These are phyloP conservation scores for Gadopsis bispinosus DNA, from an alignment of 2,797 vertebrate species.

Conservation along the genomic window DNA sequence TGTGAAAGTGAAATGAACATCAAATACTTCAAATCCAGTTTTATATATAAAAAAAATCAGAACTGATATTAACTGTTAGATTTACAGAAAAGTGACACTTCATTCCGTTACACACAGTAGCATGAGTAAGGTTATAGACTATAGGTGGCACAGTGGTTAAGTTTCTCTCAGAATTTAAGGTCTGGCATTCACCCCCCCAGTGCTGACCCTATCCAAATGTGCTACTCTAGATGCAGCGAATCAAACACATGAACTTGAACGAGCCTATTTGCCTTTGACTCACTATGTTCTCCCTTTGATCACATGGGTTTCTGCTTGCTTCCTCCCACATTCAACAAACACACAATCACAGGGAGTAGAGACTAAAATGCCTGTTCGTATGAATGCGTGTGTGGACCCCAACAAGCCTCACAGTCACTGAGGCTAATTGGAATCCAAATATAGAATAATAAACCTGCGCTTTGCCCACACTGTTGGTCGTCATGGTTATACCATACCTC, in stretches of 20 bases:
- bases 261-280: conserved; percentile 49
- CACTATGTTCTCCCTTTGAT: conserved; percentile 49
- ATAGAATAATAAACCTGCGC: conserved; percentile 73
- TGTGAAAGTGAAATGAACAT: not conserved
- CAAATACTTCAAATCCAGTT: not conserved
- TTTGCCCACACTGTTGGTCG: conserved; percentile 71
- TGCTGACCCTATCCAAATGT: not conserved
- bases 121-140: conserved; percentile 4
- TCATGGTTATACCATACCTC: conserved; percentile 73
- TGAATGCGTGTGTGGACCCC: conserved; percentile 46
- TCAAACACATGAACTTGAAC: conserved; percentile 50
- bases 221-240: conserved; percentile 17
- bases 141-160: not conserved
- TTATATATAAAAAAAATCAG: not conserved
- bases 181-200: not conserved
- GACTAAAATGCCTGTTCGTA: conserved; percentile 52
- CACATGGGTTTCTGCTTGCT: conserved; percentile 34
- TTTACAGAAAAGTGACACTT: not conserved
- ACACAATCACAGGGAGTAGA: conserved; percentile 39
- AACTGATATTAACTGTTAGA: not conserved
- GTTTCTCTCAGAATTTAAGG: not conserved
- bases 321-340: conserved; percentile 58
- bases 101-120: not conserved
- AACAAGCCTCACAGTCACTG: conserved; percentile 52
- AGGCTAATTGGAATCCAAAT: conserved; percentile 81